phyloP scores from a whole-genome alignment of 2,797 vertebrate genomes.

The Harpagifer antarcticus region DNA sequence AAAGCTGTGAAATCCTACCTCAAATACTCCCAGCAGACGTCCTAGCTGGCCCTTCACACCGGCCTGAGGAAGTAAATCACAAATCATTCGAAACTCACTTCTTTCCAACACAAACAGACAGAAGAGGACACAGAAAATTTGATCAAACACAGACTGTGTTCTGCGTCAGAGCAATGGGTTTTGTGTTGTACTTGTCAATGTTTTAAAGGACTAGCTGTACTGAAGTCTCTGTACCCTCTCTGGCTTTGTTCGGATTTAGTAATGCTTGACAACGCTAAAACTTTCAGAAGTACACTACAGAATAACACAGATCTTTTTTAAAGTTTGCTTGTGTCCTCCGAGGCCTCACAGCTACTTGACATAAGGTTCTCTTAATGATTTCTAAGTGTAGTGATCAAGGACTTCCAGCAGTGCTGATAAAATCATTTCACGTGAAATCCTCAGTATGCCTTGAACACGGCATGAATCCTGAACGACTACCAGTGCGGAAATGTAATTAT shows the following conservation, averaged over 20 bases:
- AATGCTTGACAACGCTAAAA: slow-evolving; percentile 9
- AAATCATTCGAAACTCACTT: background rate
- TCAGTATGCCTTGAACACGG: slow-evolving; percentile 3
- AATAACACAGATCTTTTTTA: slow-evolving; percentile 16
- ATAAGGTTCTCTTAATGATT: slow-evolving; percentile 1
- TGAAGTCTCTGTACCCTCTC: slow-evolving; percentile 15
- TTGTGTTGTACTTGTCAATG: slow-evolving; percentile 19
- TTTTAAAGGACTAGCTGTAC: slow-evolving; percentile 2
- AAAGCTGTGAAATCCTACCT: slow-evolving; percentile 85
- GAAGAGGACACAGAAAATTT: background rate
- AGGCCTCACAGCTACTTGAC: background rate
- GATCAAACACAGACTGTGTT: slow-evolving; percentile 6
- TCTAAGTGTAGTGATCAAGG: background rate
- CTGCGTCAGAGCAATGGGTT: slow-evolving; percentile 19
- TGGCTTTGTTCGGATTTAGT: slow-evolving; percentile 29
- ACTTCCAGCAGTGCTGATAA: background rate
- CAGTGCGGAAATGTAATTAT: slow-evolving; percentile 32
- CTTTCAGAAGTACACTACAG: background rate
- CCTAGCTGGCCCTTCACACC: slow-evolving; percentile 97
- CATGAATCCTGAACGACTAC: slow-evolving; percentile 6
- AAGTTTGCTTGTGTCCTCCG: slow-evolving; percentile 9
- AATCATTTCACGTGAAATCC: background rate
- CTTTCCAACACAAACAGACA: background rate
- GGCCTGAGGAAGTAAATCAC: slow-evolving; percentile 83
- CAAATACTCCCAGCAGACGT: slow-evolving; percentile 96